Evolutionary conservation across 2,888 invertebrate genomes (phyloP).

Genomic region (Ceratothoa steindachneri): DNA sequence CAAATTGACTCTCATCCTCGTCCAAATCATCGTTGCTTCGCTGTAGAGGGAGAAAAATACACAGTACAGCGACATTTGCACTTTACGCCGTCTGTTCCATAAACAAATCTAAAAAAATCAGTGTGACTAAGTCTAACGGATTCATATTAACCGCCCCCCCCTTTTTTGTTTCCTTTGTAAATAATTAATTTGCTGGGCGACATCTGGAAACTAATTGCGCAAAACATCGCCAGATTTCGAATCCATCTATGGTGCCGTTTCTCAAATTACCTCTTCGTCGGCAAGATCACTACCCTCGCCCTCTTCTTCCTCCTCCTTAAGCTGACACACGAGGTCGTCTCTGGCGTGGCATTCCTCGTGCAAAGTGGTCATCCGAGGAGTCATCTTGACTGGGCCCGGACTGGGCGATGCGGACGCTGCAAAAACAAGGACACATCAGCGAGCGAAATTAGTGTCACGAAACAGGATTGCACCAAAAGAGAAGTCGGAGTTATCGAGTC

Average conservation of each 20-base stretch:
- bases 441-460: no score
- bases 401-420: slow-evolving; percentile 55
- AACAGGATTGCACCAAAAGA: no score
- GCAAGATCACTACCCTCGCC: background rate
- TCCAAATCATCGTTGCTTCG: slow-evolving; percentile 2
- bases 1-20: slow-evolving; percentile 27
- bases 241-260: no score
- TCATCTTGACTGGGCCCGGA: slow-evolving; percentile 68
- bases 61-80: background rate
- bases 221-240: no score
- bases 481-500: no score
- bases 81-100: background rate
- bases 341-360: slow-evolving; percentile 68
- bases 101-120: background rate
- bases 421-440: no score
- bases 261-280: background rate
- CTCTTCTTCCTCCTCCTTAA: slow-evolving; percentile 43
- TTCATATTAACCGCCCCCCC: no score
- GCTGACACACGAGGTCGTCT: slow-evolving; percentile 48
- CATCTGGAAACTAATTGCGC: no score
- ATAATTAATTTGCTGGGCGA: no score
- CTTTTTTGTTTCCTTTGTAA: no score
- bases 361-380: slow-evolving; percentile 83
- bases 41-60: background rate
- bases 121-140: no score